Percentiles rank a stretch among this genome's conserved stretches.
These are phyloP conservation scores for Stichodactyla mertensii DNA, from an alignment of 64 coral and sea anemone species.

Conservation along the genomic window DNA sequence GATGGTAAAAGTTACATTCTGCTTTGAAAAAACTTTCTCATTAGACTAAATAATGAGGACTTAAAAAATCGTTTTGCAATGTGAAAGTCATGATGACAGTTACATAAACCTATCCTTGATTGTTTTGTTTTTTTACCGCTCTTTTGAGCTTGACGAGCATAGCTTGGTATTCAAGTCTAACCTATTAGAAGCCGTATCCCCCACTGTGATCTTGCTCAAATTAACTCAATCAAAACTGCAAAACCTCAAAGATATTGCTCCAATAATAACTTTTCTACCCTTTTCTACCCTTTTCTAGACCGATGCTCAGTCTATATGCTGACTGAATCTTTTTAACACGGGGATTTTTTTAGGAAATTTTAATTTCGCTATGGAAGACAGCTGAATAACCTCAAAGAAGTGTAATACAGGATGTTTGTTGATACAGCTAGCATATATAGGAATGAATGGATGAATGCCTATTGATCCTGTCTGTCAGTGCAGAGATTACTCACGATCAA, in stretches of 20 bases:
- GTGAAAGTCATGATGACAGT: too few species aligned
- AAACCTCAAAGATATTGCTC: background rate
- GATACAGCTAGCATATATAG: slow-evolving; percentile 1
- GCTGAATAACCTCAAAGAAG: background rate
- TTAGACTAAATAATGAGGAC: too few species aligned
- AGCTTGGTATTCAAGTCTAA: background rate
- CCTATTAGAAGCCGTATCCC: background rate
- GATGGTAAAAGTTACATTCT: too few species aligned
- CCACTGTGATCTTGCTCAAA: background rate
- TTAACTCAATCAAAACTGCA: background rate
- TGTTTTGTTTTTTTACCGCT: too few species aligned
- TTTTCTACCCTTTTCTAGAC: background rate
- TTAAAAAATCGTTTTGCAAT: too few species aligned
- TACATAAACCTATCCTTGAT: too few species aligned
- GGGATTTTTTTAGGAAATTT: background rate
- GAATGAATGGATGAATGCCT: background rate
- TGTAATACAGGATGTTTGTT: background rate
- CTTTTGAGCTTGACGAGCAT: background rate
- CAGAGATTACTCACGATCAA: too few species aligned
- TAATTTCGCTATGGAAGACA: background rate
- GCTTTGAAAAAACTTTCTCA: too few species aligned
- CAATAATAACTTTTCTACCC: background rate
- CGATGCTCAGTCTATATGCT: background rate
- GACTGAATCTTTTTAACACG: background rate
- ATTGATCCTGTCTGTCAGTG: background rate